Evolutionary conservation across 35 echinoderm and acorn worm species (phyloP).

Genomic region (Apostichopus parvimensis): DNA sequence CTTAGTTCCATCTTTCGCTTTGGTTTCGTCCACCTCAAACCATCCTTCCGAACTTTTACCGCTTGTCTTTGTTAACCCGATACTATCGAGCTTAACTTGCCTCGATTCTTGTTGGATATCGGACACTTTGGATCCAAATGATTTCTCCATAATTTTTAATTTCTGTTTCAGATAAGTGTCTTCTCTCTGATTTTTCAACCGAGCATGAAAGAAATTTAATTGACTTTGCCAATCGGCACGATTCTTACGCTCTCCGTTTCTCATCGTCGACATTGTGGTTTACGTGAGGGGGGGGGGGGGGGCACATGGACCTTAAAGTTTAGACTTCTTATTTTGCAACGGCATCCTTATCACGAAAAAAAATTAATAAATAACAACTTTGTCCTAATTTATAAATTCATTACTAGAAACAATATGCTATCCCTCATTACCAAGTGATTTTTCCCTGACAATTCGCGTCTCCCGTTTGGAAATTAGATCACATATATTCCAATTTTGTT

Average conservation of each 20-base stretch:
- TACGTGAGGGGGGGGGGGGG: not conserved
- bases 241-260: conserved; percentile 17
- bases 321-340: too few species aligned
- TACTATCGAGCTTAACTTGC: conserved; percentile 8
- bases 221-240: conserved; percentile 39
- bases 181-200: conserved; percentile 32
- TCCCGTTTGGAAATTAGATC: too few species aligned
- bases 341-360: too few species aligned
- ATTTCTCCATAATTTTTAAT: not conserved
- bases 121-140: conserved; percentile 28
- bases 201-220: conserved; percentile 21
- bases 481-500: too few species aligned
- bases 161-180: conserved; percentile 23
- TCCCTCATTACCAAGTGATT: too few species aligned
- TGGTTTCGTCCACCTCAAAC: not conserved
- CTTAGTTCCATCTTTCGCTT: not conserved
- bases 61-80: conserved; percentile 33
- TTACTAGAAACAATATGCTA: too few species aligned
- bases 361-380: too few species aligned
- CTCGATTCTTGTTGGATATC: conserved; percentile 27
- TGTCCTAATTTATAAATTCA: too few species aligned
- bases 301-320: too few species aligned
- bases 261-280: conserved; percentile 15
- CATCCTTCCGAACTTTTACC: conserved; percentile 2
- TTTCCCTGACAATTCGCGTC: too few species aligned